phyloP scores from a whole-genome alignment of 2,888 invertebrate genomes.

The Synanthedon formicaeformis region DNA sequence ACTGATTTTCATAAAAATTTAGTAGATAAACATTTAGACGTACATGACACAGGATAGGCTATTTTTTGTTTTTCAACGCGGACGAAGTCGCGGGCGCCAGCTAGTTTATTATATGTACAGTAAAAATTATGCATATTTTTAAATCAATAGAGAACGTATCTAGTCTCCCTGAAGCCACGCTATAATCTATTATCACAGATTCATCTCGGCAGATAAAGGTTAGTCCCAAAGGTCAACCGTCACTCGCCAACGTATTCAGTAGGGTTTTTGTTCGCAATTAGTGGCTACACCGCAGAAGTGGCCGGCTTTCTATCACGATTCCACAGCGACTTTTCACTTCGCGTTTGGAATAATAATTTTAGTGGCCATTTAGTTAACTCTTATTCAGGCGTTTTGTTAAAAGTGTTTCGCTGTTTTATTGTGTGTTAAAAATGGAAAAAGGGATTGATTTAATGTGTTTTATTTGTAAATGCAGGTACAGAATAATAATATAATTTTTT shows the following conservation, averaged over 20 bases:
- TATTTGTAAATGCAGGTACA: neutral
- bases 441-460: neutral
- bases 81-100: too few species aligned
- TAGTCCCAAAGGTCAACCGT: slow-evolving; percentile 6
- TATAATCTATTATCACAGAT: neutral
- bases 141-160: too few species aligned
- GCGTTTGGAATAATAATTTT: neutral
- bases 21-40: too few species aligned
- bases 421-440: neutral
- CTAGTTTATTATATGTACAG: too few species aligned
- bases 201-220: slow-evolving; percentile 4
- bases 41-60: too few species aligned
- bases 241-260: slow-evolving; percentile 4
- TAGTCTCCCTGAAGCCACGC: too few species aligned
- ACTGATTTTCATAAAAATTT: too few species aligned
- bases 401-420: too few species aligned
- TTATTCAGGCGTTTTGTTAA: neutral
- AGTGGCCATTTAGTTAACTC: too few species aligned
- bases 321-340: neutral
- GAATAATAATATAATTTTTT: too few species aligned
- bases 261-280: slow-evolving; percentile 2
- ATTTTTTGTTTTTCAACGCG: too few species aligned
- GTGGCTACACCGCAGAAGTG: slow-evolving; percentile 2
- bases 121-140: too few species aligned
- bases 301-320: neutral